These are phyloP conservation scores for Pipistrellus nathusii DNA, from an alignment of 2,797 vertebrate species.

Conservation along the genomic window DNA sequence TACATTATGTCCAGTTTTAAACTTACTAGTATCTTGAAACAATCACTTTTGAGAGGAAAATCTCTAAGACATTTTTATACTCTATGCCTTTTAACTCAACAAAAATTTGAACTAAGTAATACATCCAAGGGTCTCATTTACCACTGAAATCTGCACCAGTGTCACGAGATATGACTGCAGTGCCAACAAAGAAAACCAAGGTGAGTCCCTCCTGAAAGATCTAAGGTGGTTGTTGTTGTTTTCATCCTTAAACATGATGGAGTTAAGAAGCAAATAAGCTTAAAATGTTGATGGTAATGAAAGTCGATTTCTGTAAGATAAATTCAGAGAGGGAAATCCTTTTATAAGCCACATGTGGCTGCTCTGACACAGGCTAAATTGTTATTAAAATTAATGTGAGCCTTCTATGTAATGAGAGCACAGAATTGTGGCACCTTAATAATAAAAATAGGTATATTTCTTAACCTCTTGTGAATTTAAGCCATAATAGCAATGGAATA, in stretches of 20 bases:
- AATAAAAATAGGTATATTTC: conserved; percentile 58
- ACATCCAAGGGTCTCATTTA: neutral
- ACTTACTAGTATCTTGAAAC: neutral
- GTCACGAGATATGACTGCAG: neutral
- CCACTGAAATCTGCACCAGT: neutral
- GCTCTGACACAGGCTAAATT: conserved; percentile 23
- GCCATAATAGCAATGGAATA: conserved; percentile 66
- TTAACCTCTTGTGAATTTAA: conserved; percentile 76
- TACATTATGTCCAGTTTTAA: conserved; percentile 19
- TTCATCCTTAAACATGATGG: conserved; percentile 5
- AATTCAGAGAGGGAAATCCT: conserved; percentile 50
- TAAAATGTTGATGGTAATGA: conserved; percentile 29
- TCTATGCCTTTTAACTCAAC: conserved; percentile 4
- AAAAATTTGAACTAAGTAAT: conserved; percentile 3
- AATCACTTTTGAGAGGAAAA: conserved; percentile 35
- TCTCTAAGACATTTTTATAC: neutral
- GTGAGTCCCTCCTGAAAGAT: conserved; percentile 1
- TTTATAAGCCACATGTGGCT: conserved; percentile 16
- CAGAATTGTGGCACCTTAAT: conserved; percentile 12
- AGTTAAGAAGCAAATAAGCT: conserved; percentile 45
- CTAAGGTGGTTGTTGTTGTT: neutral
- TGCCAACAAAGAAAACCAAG: neutral
- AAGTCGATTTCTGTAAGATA: conserved; percentile 43
- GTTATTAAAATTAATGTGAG: conserved; percentile 61
- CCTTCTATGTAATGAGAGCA: conserved; percentile 45